A percentile compares a stretch with the other conserved stretches of the same genome.
Conservation (phyloP, 2,113 vertebrate species). For the Ascaphus truei region DNA sequence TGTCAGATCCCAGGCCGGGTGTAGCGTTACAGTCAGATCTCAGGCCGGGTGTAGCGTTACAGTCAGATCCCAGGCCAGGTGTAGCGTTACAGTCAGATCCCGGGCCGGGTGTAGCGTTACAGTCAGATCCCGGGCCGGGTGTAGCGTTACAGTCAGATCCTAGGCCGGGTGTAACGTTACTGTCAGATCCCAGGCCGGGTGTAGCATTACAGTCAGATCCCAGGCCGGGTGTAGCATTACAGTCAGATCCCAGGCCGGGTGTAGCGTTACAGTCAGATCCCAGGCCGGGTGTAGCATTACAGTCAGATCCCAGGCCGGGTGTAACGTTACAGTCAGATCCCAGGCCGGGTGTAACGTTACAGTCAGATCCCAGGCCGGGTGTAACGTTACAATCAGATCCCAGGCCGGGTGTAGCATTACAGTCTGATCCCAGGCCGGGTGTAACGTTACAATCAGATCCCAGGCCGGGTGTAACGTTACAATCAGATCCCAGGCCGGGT, state of each 20-base stretch:
- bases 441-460: background rate
- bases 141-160: background rate
- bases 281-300: background rate
- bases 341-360: background rate
- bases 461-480: background rate
- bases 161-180: background rate
- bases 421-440: background rate
- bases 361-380: background rate
- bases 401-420: background rate
- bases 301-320: background rate
- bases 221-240: background rate
- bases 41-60: background rate
- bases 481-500: background rate
- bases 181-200: background rate
- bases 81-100: background rate
- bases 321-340: background rate
- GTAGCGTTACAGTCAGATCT: background rate
- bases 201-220: background rate
- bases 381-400: background rate
- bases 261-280: background rate
- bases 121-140: background rate
- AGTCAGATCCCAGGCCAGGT: background rate
- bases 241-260: background rate
- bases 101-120: background rate
- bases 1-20: background rate